Percentiles rank a stretch among this genome's conserved stretches.
Conservation (phyloP, 2,113 vertebrate species). For the Aegithalos caudatus region DNA sequence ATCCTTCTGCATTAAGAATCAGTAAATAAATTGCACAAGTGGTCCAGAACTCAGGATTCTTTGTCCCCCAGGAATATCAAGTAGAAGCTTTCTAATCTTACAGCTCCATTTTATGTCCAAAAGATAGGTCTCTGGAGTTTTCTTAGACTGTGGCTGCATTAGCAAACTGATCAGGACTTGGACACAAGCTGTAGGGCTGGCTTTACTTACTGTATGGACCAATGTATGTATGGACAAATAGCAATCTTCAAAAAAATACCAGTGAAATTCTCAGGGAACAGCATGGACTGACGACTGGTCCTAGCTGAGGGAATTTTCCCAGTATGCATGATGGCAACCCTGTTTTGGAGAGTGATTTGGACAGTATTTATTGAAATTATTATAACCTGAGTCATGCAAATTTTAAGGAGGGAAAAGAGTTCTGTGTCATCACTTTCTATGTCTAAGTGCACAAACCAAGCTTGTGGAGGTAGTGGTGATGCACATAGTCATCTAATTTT, state of each 20-base stretch:
- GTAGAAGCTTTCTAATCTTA: not conserved
- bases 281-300: not conserved
- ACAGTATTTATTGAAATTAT: not conserved
- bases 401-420: not conserved
- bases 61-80: not conserved
- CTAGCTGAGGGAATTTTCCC: not conserved
- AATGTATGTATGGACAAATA: not conserved
- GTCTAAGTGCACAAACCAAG: not conserved
- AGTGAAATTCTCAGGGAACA: not conserved
- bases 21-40: not conserved
- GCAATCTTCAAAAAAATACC: not conserved
- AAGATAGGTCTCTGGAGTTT: not conserved
- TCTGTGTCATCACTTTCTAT: not conserved
- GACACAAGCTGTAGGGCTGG: not conserved
- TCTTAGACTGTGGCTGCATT: not conserved
- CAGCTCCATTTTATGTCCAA: not conserved
- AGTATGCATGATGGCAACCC: fast-evolving
- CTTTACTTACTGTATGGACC: not conserved
- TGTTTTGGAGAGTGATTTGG: not conserved
- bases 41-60: not conserved
- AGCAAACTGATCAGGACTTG: not conserved
- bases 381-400: not conserved
- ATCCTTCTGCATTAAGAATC: not conserved
- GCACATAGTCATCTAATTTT: not conserved
- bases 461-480: not conserved